These are phyloP conservation scores for Eulithis testata DNA, from an alignment of 2,888 invertebrate species.

Conservation along the genomic window DNA sequence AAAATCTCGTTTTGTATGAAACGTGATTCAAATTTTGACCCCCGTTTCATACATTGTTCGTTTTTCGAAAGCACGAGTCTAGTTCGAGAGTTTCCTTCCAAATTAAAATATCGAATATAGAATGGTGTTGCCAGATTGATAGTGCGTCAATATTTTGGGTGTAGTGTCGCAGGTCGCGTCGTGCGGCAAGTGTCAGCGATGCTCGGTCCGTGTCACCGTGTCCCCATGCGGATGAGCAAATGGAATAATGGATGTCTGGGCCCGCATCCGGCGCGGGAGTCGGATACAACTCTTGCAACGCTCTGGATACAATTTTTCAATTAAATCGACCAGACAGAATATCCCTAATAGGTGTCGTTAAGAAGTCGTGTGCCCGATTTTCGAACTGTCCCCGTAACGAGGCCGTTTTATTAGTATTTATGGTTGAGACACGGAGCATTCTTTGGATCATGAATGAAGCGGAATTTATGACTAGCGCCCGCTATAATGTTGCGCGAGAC, in stretches of 20 bases:
- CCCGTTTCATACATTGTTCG: no score
- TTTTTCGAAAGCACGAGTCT: no score
- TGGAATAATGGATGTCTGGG: slow-evolving; percentile 84
- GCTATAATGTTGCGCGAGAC: slow-evolving; percentile 58
- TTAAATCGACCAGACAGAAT: slow-evolving; percentile 83
- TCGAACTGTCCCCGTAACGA: slow-evolving; percentile 82
- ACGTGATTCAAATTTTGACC: no score
- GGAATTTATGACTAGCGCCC: slow-evolving; percentile 78
- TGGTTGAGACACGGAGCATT: slow-evolving; percentile 72
- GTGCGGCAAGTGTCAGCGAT: slow-evolving; percentile 38
- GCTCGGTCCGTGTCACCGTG: slow-evolving; percentile 68
- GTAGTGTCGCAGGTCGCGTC: slow-evolving; percentile 39
- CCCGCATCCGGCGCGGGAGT: slow-evolving; percentile 83
- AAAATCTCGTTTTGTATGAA: no score
- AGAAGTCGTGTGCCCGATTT: slow-evolving; percentile 84
- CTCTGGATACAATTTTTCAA: slow-evolving; percentile 84
- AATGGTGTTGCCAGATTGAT: slow-evolving; percentile 57
- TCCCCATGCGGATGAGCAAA: slow-evolving; percentile 84
- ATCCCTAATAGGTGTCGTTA: slow-evolving; percentile 85
- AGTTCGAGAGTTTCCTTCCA: slow-evolving; percentile 48
- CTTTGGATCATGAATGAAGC: slow-evolving; percentile 73
- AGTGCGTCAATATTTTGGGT: slow-evolving; percentile 5
- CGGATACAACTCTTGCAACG: slow-evolving; percentile 82
- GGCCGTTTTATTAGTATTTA: slow-evolving; percentile 83
- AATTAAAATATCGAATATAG: slow-evolving; percentile 70